These are phyloP conservation scores for Bucorvus abyssinicus DNA, from an alignment of 2,797 vertebrate species.

Conservation along the genomic window DNA sequence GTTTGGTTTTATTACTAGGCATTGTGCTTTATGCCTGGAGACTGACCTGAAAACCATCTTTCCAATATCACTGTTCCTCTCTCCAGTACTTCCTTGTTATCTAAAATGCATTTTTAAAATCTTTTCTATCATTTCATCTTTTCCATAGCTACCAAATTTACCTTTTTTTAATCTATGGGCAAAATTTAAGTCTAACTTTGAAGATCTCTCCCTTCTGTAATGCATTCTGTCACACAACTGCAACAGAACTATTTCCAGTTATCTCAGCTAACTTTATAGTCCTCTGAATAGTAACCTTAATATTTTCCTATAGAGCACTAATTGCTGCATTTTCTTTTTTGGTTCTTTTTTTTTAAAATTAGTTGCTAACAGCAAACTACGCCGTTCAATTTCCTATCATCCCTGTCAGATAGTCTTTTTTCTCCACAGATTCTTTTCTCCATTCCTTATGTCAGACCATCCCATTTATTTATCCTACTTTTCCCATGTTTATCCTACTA, in stretches of 20 bases:
- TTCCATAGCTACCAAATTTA: neutral
- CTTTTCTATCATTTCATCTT: neutral
- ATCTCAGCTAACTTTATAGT: neutral
- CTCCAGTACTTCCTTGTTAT: neutral
- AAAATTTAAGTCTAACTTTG: constrained; percentile 12
- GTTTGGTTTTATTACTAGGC: constrained; percentile 44
- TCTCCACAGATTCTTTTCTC: neutral
- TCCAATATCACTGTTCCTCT: constrained; percentile 4
- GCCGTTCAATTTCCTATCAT: neutral
- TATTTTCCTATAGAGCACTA: neutral
- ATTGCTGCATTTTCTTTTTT: neutral
- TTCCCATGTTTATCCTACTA: neutral
- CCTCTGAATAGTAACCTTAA: neutral
- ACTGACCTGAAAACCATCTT: constrained; percentile 16
- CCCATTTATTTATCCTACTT: neutral
- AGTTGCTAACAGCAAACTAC: neutral
- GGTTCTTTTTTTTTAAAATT: neutral
- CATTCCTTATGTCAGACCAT: neutral
- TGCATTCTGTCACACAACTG: neutral
- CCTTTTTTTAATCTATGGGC: neutral
- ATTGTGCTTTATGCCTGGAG: constrained; percentile 44
- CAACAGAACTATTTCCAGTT: neutral
- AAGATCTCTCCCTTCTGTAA: neutral
- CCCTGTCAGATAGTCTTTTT: neutral
- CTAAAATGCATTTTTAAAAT: neutral